A percentile compares a stretch with the other conserved stretches of the same genome.
Conservation (phyloP, 2,888 invertebrate species). For the Empis livida region DNA sequence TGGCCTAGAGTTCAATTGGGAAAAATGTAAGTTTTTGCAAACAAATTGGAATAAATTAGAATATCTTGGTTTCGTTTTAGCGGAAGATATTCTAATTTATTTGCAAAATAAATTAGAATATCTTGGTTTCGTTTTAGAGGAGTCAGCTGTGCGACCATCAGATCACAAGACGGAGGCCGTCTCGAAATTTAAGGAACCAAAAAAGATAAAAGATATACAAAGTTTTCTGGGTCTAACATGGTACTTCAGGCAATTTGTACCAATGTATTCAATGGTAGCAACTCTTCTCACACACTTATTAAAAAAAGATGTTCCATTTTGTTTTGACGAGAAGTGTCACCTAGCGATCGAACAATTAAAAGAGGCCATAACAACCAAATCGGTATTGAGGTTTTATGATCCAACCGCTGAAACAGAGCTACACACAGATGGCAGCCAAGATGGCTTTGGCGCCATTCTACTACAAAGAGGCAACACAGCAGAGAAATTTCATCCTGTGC, state of each 20-base stretch:
- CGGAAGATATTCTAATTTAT: no score
- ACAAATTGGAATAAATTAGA: no score
- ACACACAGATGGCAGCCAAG: background rate
- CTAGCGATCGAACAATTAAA: slow-evolving; percentile 4
- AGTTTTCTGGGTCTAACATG: slow-evolving; percentile 21
- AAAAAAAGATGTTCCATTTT: background rate
- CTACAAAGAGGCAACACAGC: background rate
- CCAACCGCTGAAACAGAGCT: background rate
- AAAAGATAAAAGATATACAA: slow-evolving; percentile 16
- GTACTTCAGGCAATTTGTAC: slow-evolving; percentile 19
- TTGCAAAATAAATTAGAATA: no score
- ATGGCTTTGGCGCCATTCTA: background rate
- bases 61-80: no score
- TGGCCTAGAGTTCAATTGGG: background rate
- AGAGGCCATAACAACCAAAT: background rate
- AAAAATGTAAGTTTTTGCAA: no score
- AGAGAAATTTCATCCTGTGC: slow-evolving; percentile 18
- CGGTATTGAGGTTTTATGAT: background rate
- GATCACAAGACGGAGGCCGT: slow-evolving; percentile 16
- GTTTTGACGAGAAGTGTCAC: background rate
- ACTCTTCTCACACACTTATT: slow-evolving; percentile 13
- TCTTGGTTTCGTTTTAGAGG: slow-evolving; percentile 11
- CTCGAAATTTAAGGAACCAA: slow-evolving; percentile 15
- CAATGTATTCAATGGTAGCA: slow-evolving; percentile 15
- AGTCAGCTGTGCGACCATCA: slow-evolving; percentile 15